Evolutionary conservation across 2,797 vertebrate genomes (phyloP), one percentile per base, ranked within the genome.

Genomic region (Philypnodon macrostomus): DNA sequence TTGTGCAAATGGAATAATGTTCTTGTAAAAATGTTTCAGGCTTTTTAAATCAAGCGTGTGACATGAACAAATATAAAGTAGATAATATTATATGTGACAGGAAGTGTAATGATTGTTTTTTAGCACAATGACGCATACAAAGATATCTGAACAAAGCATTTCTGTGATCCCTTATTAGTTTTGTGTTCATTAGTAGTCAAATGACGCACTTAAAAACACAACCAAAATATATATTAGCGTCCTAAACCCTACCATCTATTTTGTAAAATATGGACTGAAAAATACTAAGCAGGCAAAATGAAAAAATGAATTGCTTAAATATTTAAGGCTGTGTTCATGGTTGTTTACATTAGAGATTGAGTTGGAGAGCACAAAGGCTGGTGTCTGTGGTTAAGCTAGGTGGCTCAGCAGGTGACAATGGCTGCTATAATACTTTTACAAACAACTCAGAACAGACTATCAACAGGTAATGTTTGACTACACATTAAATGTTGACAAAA

Each of bases 401-500:
- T 27, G n/a, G 24, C 57, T 47, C 75, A 52, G 47, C 73, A 59
- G 58, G 60, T 58, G 67, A 70, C 57, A 63, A 67, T 54, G 47
- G 53, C 24, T 11, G 19, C 42, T 30, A 61, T 70, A 52, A 65
- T 70, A 59, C 52, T 53, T 55, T 9, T 12, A 49, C 58, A 80
- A 55, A 60, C 58, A 69, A 67, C 51, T 51, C 34, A 72, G 29
- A 57, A 66, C 49, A 66, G 30, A 67, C 55, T 10, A 21, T 75
- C 69, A 82, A 77, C 77, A 85, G 55, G 37, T 30, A 13, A 40
- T 79, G 75, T 84, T 86, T 85, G 45, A 55, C 60, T 68, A 75
- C 44, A 75, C 75, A 83, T 77, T 54, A 63, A 56, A 55, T 27
- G 37, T 36, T 53, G 48, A 73, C 79, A 78, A 78, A 79, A 58